Base-by-base conservation (phyloP, 2,888 invertebrate species). In the Isotomurus palustris region DNA sequence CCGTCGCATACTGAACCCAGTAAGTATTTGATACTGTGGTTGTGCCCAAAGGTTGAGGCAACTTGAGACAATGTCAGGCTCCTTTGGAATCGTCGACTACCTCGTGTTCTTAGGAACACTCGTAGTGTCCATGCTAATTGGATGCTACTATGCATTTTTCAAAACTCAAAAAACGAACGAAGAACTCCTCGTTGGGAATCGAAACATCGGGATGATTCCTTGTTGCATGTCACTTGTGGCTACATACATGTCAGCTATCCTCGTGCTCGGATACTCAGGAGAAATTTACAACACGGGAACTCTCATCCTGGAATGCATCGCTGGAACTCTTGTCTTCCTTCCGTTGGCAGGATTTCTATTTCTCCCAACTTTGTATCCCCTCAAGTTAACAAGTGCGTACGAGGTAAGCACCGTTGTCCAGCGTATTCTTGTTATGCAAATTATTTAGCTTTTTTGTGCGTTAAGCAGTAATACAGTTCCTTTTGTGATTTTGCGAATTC, bases 121-220 rank as follows among this genome's bases (percentile, higher is more conserved):
- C 27, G 62, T 62, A 0, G 56, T 73, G 5, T 75, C 75, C 5
- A 62, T 74, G 8, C 68, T 73, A 4, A 74, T 75, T 45, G 75
- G 76, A 1, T 53, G 75, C 17, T 75, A 72, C 60, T 74, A 73
- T 71, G 76, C 81, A 72, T 80, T 81, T 70, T 79, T 78, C 27
- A 79, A 76, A 70, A 79, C 77, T 67, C 77, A 80, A 73, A 84
- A 67, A 75, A 86, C 75, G 4, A 74, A 74, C 22, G 71, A 71
- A 41, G 75, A 76, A 58, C 73, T 75, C 45, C 70, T 76, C 21
- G 72, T 75, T 40, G 76, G 75, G 32, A 28, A 49, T 19, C 36
- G 36, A 21, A 35, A 49, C n/a, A 32, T 51, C 17, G n/a, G 8
- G 2, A 19, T 36, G 12, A 10, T 32, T 17, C 21, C 36, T 4